Evolutionary conservation across 2,797 vertebrate genomes (phyloP).

Genomic region (Podargus strigoides): DNA sequence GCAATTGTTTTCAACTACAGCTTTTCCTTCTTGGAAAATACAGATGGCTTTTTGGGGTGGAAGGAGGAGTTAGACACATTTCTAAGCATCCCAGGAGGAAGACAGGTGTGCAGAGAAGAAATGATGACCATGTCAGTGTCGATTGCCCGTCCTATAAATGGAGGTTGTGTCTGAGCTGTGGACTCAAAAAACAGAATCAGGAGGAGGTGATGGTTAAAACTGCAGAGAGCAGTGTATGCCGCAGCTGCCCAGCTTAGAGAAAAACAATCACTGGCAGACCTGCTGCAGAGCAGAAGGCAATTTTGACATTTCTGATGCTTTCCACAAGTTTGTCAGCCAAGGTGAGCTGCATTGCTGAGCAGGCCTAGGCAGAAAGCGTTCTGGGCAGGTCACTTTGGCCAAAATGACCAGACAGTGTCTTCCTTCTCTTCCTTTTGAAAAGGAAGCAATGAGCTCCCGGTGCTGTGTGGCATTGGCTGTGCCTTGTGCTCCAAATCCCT

Average conservation of each 20-base stretch:
- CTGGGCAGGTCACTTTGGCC: neutral
- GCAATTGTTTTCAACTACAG: neutral
- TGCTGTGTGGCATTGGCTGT: accelerated
- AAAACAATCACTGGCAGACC: neutral
- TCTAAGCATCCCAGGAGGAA: neutral
- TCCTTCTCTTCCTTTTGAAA: neutral
- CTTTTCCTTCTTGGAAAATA: neutral
- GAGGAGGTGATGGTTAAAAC: neutral
- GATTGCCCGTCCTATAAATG: neutral
- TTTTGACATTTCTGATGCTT: neutral
- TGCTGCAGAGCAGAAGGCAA: neutral
- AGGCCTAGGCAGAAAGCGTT: neutral
- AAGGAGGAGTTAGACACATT: neutral
- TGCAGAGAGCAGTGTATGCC: neutral
- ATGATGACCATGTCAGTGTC: neutral
- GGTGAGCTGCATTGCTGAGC: neutral
- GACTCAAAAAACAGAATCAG: neutral
- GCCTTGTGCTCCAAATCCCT: accelerated
- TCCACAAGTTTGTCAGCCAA: neutral
- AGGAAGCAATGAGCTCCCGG: neutral
- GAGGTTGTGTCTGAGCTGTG: neutral
- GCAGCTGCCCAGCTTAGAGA: neutral
- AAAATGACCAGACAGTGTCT: neutral
- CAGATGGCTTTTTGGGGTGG: neutral
- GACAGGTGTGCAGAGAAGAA: neutral